These are phyloP conservation scores for Sylvia borin DNA, from an alignment of 2,797 vertebrate species.

Conservation along the genomic window DNA sequence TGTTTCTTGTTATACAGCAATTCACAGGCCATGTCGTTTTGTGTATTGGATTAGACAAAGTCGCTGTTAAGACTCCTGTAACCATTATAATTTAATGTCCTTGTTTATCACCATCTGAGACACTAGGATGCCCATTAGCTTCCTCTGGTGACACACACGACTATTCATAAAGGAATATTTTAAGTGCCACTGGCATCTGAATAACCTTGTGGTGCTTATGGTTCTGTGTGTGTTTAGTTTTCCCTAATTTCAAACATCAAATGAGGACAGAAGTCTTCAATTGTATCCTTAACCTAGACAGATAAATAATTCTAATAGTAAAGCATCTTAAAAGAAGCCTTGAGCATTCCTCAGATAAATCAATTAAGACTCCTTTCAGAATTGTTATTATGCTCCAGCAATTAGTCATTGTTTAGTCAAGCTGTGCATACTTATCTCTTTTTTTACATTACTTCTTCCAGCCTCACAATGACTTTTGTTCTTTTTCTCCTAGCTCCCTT, in stretches of 20 bases:
- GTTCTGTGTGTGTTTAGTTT: background rate
- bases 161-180: constrained; percentile 14
- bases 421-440: constrained; percentile 46
- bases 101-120: constrained; percentile 28
- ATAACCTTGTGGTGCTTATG: background rate
- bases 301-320: constrained; percentile 40
- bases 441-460: constrained; percentile 34
- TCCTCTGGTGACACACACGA: background rate
- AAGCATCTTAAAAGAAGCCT: constrained; percentile 25
- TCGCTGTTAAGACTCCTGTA: constrained; percentile 5
- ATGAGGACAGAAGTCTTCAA: constrained; percentile 8
- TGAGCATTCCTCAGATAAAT: constrained; percentile 50
- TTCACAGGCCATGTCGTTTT: background rate
- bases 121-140: constrained; percentile 22
- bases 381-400: constrained; percentile 25
- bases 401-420: constrained; percentile 57
- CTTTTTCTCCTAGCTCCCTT: background rate
- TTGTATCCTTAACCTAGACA: constrained; percentile 15
- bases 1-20: background rate
- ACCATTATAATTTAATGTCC: constrained; percentile 43
- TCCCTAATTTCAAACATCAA: background rate
- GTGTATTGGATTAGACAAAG: constrained; percentile 12
- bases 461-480: constrained; percentile 24
- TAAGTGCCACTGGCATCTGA: background rate
- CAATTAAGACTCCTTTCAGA: constrained; percentile 50